Conservation (phyloP, 37 sponge, comb jelly and placozoan species). For the Spongilla lacustris region DNA sequence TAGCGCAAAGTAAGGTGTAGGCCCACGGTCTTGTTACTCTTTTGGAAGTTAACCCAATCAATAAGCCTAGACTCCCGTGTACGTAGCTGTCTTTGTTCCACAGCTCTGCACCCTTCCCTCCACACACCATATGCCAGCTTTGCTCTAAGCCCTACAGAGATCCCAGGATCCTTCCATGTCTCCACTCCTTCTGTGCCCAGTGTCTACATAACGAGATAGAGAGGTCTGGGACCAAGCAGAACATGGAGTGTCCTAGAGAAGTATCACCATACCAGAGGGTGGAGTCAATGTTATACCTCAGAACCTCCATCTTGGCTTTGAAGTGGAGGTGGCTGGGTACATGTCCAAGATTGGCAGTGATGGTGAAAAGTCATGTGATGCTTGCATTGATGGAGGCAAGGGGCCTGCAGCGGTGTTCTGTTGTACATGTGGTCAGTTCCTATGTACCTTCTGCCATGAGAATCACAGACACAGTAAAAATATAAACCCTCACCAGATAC, state of each 20-base stretch:
- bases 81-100: too few relatives aligned
- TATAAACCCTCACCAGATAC: neutral
- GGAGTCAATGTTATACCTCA: neutral
- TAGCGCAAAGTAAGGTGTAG: too few relatives aligned
- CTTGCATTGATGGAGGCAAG: neutral
- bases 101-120: neutral
- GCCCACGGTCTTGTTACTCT: too few relatives aligned
- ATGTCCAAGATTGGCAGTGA: neutral
- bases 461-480: neutral
- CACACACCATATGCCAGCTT: neutral
- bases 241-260: neutral
- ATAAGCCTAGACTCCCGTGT: too few relatives aligned
- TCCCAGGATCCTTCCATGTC: neutral
- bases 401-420: neutral
- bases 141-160: neutral
- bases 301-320: neutral
- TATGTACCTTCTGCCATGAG: neutral
- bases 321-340: neutral
- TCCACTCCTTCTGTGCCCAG: neutral
- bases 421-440: neutral
- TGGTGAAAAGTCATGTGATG: neutral
- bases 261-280: neutral
- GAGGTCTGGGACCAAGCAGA: neutral
- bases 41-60: too few relatives aligned
- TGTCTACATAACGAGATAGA: neutral